Conservation (phyloP, 2,797 vertebrate species). For the Sparidentex hasta region DNA sequence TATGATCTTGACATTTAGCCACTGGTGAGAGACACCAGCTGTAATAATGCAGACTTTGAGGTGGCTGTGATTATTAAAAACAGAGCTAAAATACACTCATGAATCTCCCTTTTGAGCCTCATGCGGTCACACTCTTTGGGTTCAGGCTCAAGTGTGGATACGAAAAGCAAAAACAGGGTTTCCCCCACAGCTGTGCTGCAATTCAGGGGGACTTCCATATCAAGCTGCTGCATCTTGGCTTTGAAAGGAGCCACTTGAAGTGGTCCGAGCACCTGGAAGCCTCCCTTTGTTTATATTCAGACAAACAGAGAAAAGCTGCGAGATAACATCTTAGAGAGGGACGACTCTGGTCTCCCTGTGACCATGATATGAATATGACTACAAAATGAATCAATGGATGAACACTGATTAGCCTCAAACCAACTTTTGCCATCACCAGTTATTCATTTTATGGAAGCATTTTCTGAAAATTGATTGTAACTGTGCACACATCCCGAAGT, state of each 20-base stretch:
- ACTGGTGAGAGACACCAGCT: background rate
- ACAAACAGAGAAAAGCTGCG: background rate
- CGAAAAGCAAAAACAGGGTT: background rate
- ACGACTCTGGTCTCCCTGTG: constrained; percentile 10
- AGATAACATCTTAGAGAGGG: background rate
- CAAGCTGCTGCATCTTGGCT: background rate
- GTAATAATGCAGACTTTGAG: background rate
- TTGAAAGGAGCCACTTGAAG: background rate
- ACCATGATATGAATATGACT: constrained; percentile 3
- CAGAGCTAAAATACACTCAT: background rate
- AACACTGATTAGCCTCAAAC: constrained; percentile 9
- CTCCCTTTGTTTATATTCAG: constrained; percentile 15
- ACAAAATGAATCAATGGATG: background rate
- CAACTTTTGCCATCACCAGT: background rate
- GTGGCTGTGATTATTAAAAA: background rate
- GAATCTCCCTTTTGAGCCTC: background rate
- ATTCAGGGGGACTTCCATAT: constrained; percentile 1
- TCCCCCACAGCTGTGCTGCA: background rate
- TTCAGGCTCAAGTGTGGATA: background rate
- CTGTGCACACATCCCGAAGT: too few relatives aligned
- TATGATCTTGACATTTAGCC: background rate
- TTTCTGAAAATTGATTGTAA: too few relatives aligned
- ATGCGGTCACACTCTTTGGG: background rate
- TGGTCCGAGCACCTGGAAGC: background rate
- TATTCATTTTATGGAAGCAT: constrained; percentile 5